Evolutionary conservation across 2,797 vertebrate genomes (phyloP).

Genomic region (Anableps anableps): DNA sequence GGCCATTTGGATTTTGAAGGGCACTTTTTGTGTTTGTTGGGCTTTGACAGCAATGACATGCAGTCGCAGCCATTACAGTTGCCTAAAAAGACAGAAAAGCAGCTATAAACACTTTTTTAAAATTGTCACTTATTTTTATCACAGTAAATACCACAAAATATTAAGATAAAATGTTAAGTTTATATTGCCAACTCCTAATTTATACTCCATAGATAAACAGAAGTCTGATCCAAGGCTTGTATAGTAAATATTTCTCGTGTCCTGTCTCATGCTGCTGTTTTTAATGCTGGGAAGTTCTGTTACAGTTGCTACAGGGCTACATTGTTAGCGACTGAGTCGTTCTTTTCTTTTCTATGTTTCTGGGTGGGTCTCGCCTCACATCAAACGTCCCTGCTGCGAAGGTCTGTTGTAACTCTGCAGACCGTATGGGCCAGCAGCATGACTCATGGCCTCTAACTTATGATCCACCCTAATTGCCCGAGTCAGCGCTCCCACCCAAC

Average conservation of each 20-base stretch:
- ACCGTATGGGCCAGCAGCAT: constrained; percentile 28
- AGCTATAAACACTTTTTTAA: too few relatives aligned
- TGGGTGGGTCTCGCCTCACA: constrained; percentile 57
- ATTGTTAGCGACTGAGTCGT: constrained; percentile 26
- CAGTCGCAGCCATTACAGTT: too few relatives aligned
- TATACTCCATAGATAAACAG: not conserved
- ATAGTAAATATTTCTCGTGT: not conserved
- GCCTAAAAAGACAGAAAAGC: too few relatives aligned
- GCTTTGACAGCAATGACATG: too few relatives aligned
- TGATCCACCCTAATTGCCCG: constrained; percentile 34
- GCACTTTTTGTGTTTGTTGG: too few relatives aligned
- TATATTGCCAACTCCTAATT: not conserved
- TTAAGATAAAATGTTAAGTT: too few relatives aligned
- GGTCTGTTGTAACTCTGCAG: constrained; percentile 51
- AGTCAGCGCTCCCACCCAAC: not conserved
- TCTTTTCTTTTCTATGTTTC: constrained; percentile 34
- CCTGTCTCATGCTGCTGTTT: not conserved
- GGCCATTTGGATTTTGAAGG: too few relatives aligned
- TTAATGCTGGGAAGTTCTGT: not conserved
- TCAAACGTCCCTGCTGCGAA: constrained; percentile 63
- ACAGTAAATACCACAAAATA: too few relatives aligned
- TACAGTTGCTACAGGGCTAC: constrained; percentile 9
- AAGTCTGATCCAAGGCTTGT: too few relatives aligned
- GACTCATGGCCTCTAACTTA: constrained; percentile 55
- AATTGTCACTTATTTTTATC: too few relatives aligned